Evolutionary conservation across 2,797 vertebrate genomes (phyloP).

Genomic region (Chromobotia macracanthus): DNA sequence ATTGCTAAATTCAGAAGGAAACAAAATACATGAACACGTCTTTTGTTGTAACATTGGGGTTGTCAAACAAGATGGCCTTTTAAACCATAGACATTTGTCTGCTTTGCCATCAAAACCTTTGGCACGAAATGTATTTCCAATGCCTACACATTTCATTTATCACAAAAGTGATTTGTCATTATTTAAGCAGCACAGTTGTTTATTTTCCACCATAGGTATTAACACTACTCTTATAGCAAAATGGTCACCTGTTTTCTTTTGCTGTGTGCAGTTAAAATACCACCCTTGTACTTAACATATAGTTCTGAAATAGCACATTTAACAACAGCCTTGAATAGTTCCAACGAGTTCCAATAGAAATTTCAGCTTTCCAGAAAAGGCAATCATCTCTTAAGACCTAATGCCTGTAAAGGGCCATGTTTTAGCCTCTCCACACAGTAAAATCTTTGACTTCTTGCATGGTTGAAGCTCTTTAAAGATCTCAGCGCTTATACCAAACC

Average conservation of each 20-base stretch:
- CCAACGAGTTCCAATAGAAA: background rate
- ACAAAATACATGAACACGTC: background rate
- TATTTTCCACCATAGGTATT: background rate
- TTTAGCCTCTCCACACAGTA: background rate
- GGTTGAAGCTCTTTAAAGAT: background rate
- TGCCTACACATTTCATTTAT: background rate
- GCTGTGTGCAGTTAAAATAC: background rate
- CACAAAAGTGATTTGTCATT: background rate
- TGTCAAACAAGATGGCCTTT: no score
- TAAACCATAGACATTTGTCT: background rate
- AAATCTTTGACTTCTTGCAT: background rate
- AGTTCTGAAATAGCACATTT: conserved; percentile 8
- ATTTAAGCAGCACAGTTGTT: background rate
- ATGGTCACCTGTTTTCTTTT: background rate
- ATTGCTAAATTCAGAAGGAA: no score
- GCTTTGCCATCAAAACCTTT: background rate
- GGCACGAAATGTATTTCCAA: background rate
- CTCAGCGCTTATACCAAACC: background rate
- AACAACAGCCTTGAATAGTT: conserved; percentile 13
- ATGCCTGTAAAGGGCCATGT: conserved; percentile 4
- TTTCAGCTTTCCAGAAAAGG: conserved; percentile 6
- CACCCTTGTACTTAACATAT: background rate
- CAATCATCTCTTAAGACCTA: background rate
- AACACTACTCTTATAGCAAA: background rate
- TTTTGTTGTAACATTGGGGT: background rate